A percentile compares a stretch with the other conserved stretches of the same genome.
Conservation (phyloP, 2,888 invertebrate species). For the Xanthia icteritia region DNA sequence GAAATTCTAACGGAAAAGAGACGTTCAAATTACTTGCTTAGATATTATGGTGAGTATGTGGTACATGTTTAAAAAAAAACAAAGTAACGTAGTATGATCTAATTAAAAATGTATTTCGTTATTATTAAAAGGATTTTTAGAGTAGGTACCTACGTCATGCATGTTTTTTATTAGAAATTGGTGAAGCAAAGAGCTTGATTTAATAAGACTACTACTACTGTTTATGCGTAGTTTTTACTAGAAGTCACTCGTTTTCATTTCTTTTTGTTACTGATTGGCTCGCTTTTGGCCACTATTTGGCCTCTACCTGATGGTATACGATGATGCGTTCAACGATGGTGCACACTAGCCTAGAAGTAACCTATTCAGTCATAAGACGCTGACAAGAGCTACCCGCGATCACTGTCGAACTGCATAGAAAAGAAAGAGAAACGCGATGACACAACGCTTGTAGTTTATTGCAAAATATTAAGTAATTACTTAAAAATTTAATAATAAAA, state of each 20-base stretch:
- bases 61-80: slow-evolving; percentile 18
- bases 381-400: too few relatives aligned
- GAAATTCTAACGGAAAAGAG: slow-evolving; percentile 70
- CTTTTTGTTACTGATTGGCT: not conserved
- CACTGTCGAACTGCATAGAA: too few relatives aligned
- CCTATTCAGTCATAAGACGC: not conserved
- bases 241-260: too few relatives aligned
- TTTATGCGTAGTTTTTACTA: too few relatives aligned
- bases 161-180: not conserved
- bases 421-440: too few relatives aligned
- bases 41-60: slow-evolving; percentile 22
- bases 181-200: not conserved
- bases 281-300: not conserved
- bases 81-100: slow-evolving; percentile 6
- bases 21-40: slow-evolving; percentile 61
- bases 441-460: too few relatives aligned
- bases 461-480: too few relatives aligned
- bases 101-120: slow-evolving; percentile 43
- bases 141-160: not conserved
- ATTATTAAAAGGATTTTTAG: slow-evolving; percentile 19
- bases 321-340: not conserved
- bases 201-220: too few relatives aligned
- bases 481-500: too few relatives aligned
- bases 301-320: too few relatives aligned
- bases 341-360: not conserved